Evolutionary conservation across 2,113 vertebrate species (phyloP).

Genomic region (Eonycteris spelaea): DNA sequence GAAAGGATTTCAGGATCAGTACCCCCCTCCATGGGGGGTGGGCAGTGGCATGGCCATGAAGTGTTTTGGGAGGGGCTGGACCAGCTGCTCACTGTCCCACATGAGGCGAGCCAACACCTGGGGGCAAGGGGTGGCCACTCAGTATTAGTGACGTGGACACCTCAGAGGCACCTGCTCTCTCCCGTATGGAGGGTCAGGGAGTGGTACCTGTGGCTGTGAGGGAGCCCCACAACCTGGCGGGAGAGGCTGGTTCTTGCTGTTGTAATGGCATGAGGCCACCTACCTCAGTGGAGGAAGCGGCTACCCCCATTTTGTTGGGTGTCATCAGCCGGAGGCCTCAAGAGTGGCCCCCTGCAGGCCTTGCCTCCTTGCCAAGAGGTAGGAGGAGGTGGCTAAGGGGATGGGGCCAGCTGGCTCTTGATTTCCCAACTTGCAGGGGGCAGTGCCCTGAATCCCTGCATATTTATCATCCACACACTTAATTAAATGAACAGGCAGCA

Average conservation of each 20-base stretch:
- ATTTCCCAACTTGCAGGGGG: conserved; percentile 31
- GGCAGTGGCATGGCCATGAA: no score
- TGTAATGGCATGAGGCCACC: background rate
- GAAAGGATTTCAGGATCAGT: background rate
- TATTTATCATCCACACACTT: conserved; percentile 63
- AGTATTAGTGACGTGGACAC: background rate
- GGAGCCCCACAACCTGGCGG: background rate
- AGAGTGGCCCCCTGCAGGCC: background rate
- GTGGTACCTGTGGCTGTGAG: background rate
- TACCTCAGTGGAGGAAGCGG: background rate
- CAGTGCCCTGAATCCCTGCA: background rate
- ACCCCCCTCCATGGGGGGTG: accelerated
- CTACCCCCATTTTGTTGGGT: background rate
- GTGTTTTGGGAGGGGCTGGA: background rate
- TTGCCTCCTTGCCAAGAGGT: background rate
- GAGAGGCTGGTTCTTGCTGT: background rate
- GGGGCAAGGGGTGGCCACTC: background rate
- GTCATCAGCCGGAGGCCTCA: background rate
- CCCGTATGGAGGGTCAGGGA: background rate
- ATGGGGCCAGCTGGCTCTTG: background rate
- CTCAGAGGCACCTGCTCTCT: background rate
- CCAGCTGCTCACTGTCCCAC: background rate
- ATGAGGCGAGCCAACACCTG: background rate
- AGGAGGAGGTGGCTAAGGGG: background rate
- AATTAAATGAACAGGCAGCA: conserved; percentile 66